Evolutionary conservation across 2,113 vertebrate genomes (phyloP).

Genomic region (Petaurus breviceps): DNA sequence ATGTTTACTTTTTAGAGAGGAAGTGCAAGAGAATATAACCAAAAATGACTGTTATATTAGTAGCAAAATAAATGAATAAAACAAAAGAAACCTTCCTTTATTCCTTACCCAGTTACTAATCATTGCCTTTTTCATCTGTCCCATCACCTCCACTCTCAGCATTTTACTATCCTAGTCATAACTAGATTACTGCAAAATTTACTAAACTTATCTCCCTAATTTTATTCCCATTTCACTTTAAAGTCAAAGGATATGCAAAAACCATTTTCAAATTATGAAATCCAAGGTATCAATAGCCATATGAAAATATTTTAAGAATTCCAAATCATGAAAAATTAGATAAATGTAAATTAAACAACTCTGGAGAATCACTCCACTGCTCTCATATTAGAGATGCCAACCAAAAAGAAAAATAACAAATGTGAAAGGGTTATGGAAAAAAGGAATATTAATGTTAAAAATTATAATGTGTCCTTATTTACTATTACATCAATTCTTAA

Average conservation of each 20-base stretch:
- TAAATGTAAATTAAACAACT: background rate
- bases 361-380: background rate
- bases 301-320: background rate
- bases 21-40: too few species aligned
- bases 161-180: background rate
- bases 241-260: background rate
- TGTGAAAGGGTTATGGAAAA: background rate
- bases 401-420: background rate
- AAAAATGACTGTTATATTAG: too few species aligned
- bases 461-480: background rate
- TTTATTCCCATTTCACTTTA: background rate
- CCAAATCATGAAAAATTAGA: background rate
- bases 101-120: too few species aligned
- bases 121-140: background rate
- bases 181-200: background rate
- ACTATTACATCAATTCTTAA: background rate
- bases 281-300: background rate
- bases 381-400: too few species aligned
- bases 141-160: background rate
- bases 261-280: background rate
- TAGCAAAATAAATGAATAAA: too few species aligned
- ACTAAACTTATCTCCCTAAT: background rate
- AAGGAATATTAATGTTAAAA: background rate
- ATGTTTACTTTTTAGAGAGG: too few species aligned
- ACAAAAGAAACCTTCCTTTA: too few species aligned